Evolutionary conservation across 1,140 invertebrate species (phyloP), one percentile per base, ranked within the genome.

Genomic region (Conopomorpha cramerella): DNA sequence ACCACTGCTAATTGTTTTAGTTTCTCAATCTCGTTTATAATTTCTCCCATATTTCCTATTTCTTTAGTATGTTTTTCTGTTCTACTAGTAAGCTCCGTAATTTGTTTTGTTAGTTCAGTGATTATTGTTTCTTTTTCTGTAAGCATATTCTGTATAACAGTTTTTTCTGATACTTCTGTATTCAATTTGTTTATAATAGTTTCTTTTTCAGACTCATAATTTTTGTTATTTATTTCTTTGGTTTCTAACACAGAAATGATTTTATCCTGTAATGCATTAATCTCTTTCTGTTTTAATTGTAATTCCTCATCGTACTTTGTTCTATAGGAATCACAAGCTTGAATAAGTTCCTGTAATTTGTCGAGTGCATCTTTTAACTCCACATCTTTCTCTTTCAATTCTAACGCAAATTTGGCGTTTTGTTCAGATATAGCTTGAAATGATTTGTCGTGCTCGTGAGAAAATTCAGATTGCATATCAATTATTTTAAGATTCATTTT

Each of bases 401-500:
- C 10, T 6, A 4, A 4, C 4, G 4, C 19, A 6, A 23, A 6
- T 10, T 23, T 4, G 4, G 4, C 10, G 10, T 23, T 23, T 23
- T 23, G 19, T 23, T 23, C 19, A 6, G 19, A 6, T 23, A 23
- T 23, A 6, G 4, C 19, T 23, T n/a, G n/a, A n/a, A n/a, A n/a
- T n/a, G n/a, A n/a, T n/a, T n/a, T n/a, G n/a, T n/a, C n/a, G n/a
- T n/a, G n/a, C n/a, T n/a, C n/a, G n/a, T n/a, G n/a, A n/a, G n/a
- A n/a, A n/a, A n/a, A n/a, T n/a, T n/a, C n/a, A n/a, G n/a, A n/a
- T n/a, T n/a, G n/a, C 2, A 49, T 34, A 19, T 59, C 49, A 15
- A 34, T 36, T 26, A 60, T 30, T 32, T 62, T 61, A 30, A 39
- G 42, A 53, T 61, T 41, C 27, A 66, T 49, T 26, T 36, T 45